These are phyloP conservation scores for Thereva nobilitata DNA, from an alignment of 2,888 invertebrate genomes.

Conservation along the genomic window DNA sequence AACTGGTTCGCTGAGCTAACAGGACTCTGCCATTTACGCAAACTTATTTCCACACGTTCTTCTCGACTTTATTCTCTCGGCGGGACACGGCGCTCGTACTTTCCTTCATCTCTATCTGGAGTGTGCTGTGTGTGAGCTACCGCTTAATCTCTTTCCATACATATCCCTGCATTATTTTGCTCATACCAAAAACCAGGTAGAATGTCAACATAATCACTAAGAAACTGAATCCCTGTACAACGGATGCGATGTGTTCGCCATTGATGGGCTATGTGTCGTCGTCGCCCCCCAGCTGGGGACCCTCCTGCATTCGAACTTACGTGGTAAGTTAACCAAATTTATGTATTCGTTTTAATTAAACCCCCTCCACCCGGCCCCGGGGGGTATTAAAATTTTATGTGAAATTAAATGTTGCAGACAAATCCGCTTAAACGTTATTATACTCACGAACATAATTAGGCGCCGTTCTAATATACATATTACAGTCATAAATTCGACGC, in stretches of 20 bases:
- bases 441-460: slow-evolving; percentile 41
- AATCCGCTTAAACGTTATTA: slow-evolving; percentile 43
- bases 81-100: slow-evolving; percentile 10
- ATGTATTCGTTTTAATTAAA: slow-evolving; percentile 31
- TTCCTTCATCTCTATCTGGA: slow-evolving; percentile 8
- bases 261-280: no score
- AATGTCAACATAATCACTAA: slow-evolving; percentile 14
- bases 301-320: slow-evolving; percentile 19
- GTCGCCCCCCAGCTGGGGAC: slow-evolving; percentile 9
- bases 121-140: not conserved
- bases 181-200: slow-evolving; percentile 14
- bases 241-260: not conserved
- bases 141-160: no score
- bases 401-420: slow-evolving; percentile 42
- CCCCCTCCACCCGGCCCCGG: slow-evolving; percentile 36
- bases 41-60: slow-evolving; percentile 25
- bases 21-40: slow-evolving; percentile 36
- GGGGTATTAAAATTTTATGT: slow-evolving; percentile 43
- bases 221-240: slow-evolving; percentile 13
- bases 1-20: slow-evolving; percentile 38
- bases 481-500: slow-evolving; percentile 29
- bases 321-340: slow-evolving; percentile 16
- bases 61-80: not conserved
- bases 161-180: slow-evolving; percentile 28
- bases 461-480: slow-evolving; percentile 35